Evolutionary conservation across 2,888 invertebrate genomes (phyloP), one percentile per base, ranked within the genome.

Genomic region (Zhuqinia jingwanae): DNA sequence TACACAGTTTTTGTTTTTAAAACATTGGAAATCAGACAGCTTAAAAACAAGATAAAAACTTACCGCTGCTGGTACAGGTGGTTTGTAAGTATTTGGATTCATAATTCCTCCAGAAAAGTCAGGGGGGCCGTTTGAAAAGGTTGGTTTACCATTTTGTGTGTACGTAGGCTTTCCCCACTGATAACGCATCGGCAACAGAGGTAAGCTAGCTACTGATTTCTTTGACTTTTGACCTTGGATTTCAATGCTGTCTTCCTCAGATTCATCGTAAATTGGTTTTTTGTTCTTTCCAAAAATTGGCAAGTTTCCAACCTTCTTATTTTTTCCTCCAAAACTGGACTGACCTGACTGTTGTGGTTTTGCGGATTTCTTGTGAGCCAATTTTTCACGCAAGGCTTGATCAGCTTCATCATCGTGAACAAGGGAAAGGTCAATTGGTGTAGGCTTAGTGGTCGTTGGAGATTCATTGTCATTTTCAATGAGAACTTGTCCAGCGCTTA

Each of bases 361-460:
- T 2, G 36, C 3, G 36, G 75, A 20, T 17, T 84, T 76, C 45
- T 77, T 84, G 1, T 0, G 25, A 0, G 65, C 56, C 50, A 56
- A 2, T 20, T 68, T 73, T 68, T 88, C 89, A 56, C 73, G 82
- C 20, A 80, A 6, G 45, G 83, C 82, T 30, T 86, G 85, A 11
- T 89, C 89, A 15, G 68, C 65, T 30, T 89, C 89, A 80, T 89
- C 89, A 45, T 89, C 89, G 47, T 89, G 87, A 6, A 75, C 30
- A 22, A 10, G 0, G 22, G 70, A 5, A 13, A 60, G 60, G 13
- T 63, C 17, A 15, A n/a, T 36, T 11, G 47, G 45, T 0, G 20
- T 17, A 30, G 42, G 27, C 6, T 45, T 56, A 10, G 45, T 83
- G 17, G 78, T 87, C 0, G 60, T 79, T 27, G 78, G 27, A 30